Base-by-base conservation (phyloP, 2,113 vertebrate genomes). In the Eubucco bourcierii region DNA sequence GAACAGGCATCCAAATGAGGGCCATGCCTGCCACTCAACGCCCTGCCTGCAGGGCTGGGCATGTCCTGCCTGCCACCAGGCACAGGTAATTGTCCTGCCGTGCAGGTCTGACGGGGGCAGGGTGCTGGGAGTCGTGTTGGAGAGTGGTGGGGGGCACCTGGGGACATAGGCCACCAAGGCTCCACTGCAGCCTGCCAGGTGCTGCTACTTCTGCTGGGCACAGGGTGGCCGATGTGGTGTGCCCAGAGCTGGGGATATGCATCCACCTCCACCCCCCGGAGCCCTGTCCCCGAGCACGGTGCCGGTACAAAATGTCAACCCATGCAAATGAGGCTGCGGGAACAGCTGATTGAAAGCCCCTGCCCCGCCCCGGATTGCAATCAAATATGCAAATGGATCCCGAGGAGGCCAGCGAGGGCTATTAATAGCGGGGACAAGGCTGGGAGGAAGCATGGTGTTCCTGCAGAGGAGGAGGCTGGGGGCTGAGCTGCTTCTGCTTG, bases 351-450 rank as follows among this genome's bases (percentile, higher is more conserved):
- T 94, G 97, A 94, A 95, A 95, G 93, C 96, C 96, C 88, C 93
- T 90, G 96, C 97, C 91, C 95, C 65, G 86, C 97, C 88, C 91
- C 59, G 55, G 95, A 95, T 90, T 90, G 97, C 97, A 97, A 97
- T 98, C 97, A 97, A 94, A 97, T 97, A 98, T 97, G 97, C 95
- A 97, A 97, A 98, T 97, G 73, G 56, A 79, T 97, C 92, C 95
- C 76, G 77, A 84, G 90, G 91, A 95, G 95, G 94, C 93, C 87
- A 91, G 64, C 28, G 82, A 93, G 37, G 92, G 80, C 83, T 96
- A 95, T 95, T 96, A 95, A 95, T 95, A 95, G 92, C 80, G 15
- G 77, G 79, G 70, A 65, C 15, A 72, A 83, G 82, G 75, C 80
- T 84, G 81, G 3, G 44, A 63, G 76, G 41, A 81, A 74, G 88